Base-by-base conservation (phyloP, 2,113 vertebrate species). In the Nipponia nippon region DNA sequence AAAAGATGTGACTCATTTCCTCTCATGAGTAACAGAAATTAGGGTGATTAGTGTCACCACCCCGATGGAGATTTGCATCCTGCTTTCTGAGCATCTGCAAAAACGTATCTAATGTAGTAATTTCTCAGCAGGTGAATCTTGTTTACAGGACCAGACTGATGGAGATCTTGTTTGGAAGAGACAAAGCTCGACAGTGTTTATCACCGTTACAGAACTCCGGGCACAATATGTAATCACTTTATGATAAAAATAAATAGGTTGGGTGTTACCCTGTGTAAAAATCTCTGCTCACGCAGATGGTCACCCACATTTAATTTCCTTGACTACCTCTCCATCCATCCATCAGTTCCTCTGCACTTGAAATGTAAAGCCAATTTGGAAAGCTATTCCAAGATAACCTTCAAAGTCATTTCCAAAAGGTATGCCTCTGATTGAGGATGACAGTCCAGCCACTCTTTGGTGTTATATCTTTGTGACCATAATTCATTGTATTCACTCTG, bases 361-460 rank as follows among this genome's bases (percentile, higher is more conserved):
- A 84, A 87, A 83, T 70, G 65, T 23, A 78, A 79, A 92, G 59
- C 52, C 89, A 84, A 63, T 96, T 84, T 78, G 88, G 66, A 80
- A 85, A 97, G 73, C 61, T 71, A n/a, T 87, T 87, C 90, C 71
- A 52, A 53, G 81, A 65, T 53, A 92, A 89, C 90, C 72, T 85
- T n/a, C 80, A 52, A 62, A 89, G 93, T 36, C 44, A 16, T 55
- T 84, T 83, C 90, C 83, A 78, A 47, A 87, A 83, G 56, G 40
- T 38, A 12, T 32, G 44, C 36, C 61, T 55, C 62, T 84, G 83
- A 61, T 7, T 53, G 76, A 69, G 65, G 85, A 20, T 30, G 76
- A 58, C 83, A 91, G 86, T 32, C 56, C 83, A 84, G 83, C 58
- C 69, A 49, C 77, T 26, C 58, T 40, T 65, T 29, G 69, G 67